phyloP scores from a whole-genome alignment of 2,113 vertebrate species.

The Centropristis striata region DNA sequence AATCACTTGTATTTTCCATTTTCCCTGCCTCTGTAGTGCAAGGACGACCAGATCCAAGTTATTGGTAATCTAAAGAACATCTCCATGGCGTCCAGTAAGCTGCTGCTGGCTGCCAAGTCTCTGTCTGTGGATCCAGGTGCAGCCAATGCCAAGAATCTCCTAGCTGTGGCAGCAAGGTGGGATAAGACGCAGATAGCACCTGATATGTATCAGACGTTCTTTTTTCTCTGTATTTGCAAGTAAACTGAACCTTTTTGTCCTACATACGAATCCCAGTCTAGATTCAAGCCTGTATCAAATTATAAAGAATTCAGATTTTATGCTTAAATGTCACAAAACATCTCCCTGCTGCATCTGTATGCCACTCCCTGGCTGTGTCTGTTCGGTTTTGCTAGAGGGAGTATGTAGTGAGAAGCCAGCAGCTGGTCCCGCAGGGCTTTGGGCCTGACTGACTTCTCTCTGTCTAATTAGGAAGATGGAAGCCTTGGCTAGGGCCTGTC shows the following conservation, averaged over 20 bases:
- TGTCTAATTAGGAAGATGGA: conserved; percentile 85
- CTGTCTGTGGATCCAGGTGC: conserved; percentile 97
- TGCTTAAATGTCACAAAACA: conserved; percentile 22
- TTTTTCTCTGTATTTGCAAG: background rate
- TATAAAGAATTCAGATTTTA: conserved; percentile 14
- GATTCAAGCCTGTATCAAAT: conserved; percentile 12
- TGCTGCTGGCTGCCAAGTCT: conserved; percentile 97
- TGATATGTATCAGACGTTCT: conserved; percentile 20
- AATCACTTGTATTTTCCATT: conserved; percentile 19
- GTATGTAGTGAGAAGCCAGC: conserved; percentile 66
- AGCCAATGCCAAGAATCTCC: conserved; percentile 97
- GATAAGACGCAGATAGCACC: conserved; percentile 30
- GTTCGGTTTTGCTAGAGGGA: conserved; percentile 56
- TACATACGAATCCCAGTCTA: conserved; percentile 11
- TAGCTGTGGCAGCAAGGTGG: conserved; percentile 97
- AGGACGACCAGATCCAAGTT: conserved; percentile 99
- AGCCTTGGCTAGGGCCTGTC: conserved; percentile 74
- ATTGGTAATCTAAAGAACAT: conserved; percentile 99
- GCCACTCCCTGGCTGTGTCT: conserved; percentile 41
- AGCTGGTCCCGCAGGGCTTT: conserved; percentile 76
- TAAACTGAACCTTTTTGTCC: background rate
- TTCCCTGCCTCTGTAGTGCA: conserved; percentile 85
- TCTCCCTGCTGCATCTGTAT: conserved; percentile 47
- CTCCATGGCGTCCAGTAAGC: conserved; percentile 99
- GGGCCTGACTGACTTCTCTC: conserved; percentile 83